These are phyloP conservation scores for Sander lucioperca DNA, from an alignment of 2,113 vertebrate genomes.

Conservation along the genomic window DNA sequence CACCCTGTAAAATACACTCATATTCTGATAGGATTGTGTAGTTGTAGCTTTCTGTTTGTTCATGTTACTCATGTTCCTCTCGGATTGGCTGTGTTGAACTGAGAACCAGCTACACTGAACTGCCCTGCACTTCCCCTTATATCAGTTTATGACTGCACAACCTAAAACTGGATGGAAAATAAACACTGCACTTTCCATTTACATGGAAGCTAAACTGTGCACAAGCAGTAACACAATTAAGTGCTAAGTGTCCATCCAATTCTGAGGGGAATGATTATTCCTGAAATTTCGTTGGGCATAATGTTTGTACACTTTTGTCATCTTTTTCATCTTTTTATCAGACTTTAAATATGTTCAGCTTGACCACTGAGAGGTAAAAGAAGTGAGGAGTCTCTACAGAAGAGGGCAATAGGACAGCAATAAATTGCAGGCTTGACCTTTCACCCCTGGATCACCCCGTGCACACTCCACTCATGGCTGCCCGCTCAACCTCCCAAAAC, in stretches of 20 bases:
- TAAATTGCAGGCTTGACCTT: constrained; percentile 39
- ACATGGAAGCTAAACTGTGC: background rate
- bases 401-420: background rate
- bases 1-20: constrained; percentile 66
- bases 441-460: constrained; percentile 9
- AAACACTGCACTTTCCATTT: constrained; percentile 27
- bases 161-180: constrained; percentile 27
- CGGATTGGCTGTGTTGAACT: constrained; percentile 7
- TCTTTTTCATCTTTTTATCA: background rate
- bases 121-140: constrained; percentile 1
- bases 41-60: constrained; percentile 60
- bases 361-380: background rate
- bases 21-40: constrained; percentile 70
- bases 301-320: background rate
- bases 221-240: background rate
- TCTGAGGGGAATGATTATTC: background rate
- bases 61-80: constrained; percentile 51
- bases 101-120: constrained; percentile 1
- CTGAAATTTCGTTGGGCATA: rapidly evolving
- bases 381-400: constrained; percentile 4
- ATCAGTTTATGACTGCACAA: constrained; percentile 28
- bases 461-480: constrained; percentile 10
- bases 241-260: background rate
- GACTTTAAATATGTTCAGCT: background rate
- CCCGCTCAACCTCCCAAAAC: background rate